These are phyloP conservation scores for Meteorus cinctellus DNA, from an alignment of 2,888 invertebrate species.

Conservation along the genomic window DNA sequence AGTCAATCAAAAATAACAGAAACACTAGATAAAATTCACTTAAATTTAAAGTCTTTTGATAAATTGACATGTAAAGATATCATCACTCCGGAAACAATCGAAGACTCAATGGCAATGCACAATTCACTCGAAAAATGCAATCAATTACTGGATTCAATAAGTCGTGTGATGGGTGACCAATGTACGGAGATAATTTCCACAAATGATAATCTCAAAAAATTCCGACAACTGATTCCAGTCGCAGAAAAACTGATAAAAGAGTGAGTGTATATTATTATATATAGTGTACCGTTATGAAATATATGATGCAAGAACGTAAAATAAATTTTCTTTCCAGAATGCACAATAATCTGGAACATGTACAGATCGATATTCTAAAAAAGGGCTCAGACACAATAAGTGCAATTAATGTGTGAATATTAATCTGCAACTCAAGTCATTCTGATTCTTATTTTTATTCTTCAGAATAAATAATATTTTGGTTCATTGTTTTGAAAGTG, in stretches of 20 bases:
- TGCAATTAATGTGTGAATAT: neutral
- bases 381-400: slow-evolving; percentile 42
- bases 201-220: slow-evolving; percentile 50
- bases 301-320: neutral
- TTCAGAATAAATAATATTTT: neutral
- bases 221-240: slow-evolving; percentile 45
- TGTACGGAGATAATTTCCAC: slow-evolving; percentile 46
- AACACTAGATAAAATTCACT: slow-evolving; percentile 49
- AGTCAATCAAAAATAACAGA: slow-evolving; percentile 45
- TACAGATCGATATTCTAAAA: slow-evolving; percentile 53
- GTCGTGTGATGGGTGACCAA: slow-evolving; percentile 48
- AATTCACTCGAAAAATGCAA: slow-evolving; percentile 48
- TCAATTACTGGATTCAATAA: slow-evolving; percentile 49
- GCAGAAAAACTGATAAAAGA: slow-evolving; percentile 48
- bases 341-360: slow-evolving; percentile 46
- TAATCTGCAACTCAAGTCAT: neutral
- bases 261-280: slow-evolving; percentile 44
- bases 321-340: slow-evolving; percentile 48
- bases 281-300: neutral
- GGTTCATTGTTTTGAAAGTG: neutral
- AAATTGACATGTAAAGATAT: slow-evolving; percentile 55
- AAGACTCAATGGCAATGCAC: slow-evolving; percentile 46
- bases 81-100: slow-evolving; percentile 54
- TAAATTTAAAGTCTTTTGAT: slow-evolving; percentile 53
- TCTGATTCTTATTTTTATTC: neutral